Base-by-base conservation (phyloP, 2,797 vertebrate species). In the Xiphophorus birchmanni region DNA sequence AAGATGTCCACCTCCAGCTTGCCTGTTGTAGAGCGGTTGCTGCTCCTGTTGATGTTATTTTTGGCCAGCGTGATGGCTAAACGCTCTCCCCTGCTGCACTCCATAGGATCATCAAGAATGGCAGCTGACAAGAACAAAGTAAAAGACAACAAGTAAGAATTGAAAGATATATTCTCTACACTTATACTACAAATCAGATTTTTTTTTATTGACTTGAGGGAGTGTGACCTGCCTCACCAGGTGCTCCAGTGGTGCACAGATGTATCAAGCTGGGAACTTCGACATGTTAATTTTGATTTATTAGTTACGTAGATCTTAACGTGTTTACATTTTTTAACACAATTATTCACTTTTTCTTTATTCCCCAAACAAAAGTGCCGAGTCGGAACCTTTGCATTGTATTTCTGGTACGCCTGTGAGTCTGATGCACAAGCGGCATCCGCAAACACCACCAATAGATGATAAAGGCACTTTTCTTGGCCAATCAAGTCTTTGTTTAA, bases 1-100 rank as follows among this genome's bases (percentile, higher is more conserved):
- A 99, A 99, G 92, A 99, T 99, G 95, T 99, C 99, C 95, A 99
- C 97, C 90, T 99, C 99, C 92, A 99, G 96, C 88, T 97, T 97
- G 91, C 98, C 97, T 10, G 97, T 98, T 84, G 95, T 97, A 77
- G 94, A 97, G 82, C 97, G 96, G 94, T 99, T 98, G 0, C 96
- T 98, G 58, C 93, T 97, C 8, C 96, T 96, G 93, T 99, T 99
- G 95, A 99, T 99, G 93, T 95, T 97, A 90, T 99, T 97, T 95
- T 98, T 99, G 86, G 98, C 99, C 95, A 99, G 94, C 3, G 98
- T 99, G 95, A 99, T 99, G 95, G 99, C 98, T 90, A 99, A 93
- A 58, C 99, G 96, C 94, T 99, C 99, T 72, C 99, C 99, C 91
- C 99, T 95, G 95, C 98, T 99, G 95, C 99, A 99, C 95, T 99